Base-by-base conservation (phyloP, 53 echinoderm and acorn worm species). In the Hippasteria phrygiana region DNA sequence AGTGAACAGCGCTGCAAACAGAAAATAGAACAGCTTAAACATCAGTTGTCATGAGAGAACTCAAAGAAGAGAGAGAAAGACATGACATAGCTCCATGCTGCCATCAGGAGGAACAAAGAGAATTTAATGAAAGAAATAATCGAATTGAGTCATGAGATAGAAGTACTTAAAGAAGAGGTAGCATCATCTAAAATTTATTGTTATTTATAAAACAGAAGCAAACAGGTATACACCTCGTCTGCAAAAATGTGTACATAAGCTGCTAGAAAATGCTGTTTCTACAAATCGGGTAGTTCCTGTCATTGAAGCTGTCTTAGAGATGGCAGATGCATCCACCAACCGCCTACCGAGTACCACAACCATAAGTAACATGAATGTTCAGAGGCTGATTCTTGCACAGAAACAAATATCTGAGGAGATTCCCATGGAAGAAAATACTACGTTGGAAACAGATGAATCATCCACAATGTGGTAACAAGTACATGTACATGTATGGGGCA, bases 401-500 rank as follows among this genome's bases (percentile, higher is more conserved):
- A 38, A 62, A 2, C 88, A 88, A 82, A 79, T 92, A 18, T 59
- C 74, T 14, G 74, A 80, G 53, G 88, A 81, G 1, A 1, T 82
- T 7, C 29, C 43, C 11, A 73, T 2, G 4, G 26, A 42, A 31
- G 33, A 79, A 20, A 13, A 66, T 47, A 87, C 74, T 32, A 80
- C 88, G 0, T 28, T n/a, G n/a, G 85, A 91, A 42, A 91, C 86
- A 29, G 91, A 90, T 17, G 82, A 90, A 73, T 66, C 54, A 20
- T 90, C 87, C 82, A 42, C 80, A 81, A 56, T 82, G 40, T 86
- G 90, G 90, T 35, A 39, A 78, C 2, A 92, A 92, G 22, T 29
- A 73, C 8, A 91, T 85, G 38, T 85, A 85, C 71, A n/a, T n/a
- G n/a, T n/a, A n/a, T n/a, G 91, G 91, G 7, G 86, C 91, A 8